These are phyloP conservation scores for Indicator maculatus DNA, from an alignment of 2,113 vertebrate species.

Conservation along the genomic window DNA sequence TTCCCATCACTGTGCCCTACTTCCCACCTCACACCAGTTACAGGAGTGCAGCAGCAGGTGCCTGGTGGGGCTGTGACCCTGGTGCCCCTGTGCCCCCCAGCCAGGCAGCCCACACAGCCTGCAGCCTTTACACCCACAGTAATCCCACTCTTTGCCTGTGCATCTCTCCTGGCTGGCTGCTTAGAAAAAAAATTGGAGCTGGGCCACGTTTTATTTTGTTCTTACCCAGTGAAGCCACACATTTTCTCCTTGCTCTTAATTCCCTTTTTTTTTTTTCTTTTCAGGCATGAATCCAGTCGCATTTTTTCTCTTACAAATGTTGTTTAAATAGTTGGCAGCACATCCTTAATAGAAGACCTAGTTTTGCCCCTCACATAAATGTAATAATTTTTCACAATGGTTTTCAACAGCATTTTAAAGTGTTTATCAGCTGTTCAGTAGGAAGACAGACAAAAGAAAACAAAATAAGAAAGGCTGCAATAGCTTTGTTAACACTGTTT, in stretches of 20 bases:
- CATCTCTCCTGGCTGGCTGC: background rate
- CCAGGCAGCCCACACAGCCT: background rate
- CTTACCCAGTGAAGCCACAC: fast-evolving
- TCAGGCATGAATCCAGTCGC: background rate
- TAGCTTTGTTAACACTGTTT: background rate
- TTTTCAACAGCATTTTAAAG: background rate
- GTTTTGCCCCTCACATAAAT: background rate
- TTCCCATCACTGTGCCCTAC: background rate
- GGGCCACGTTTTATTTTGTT: background rate
- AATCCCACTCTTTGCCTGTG: background rate
- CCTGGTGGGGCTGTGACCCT: background rate
- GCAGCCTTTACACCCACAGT: background rate
- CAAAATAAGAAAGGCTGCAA: background rate
- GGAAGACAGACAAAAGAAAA: background rate
- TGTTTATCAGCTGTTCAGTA: background rate
- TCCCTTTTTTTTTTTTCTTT: background rate
- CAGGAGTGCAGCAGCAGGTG: background rate
- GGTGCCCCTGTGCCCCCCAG: background rate
- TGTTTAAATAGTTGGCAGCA: background rate
- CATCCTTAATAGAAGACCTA: background rate
- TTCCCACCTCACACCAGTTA: background rate
- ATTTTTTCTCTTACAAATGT: background rate
- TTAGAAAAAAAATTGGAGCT: background rate
- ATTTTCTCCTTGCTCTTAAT: background rate
- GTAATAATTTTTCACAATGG: background rate